phyloP scores from a whole-genome alignment of 2,888 invertebrate species.

The Eristalis intricaria region DNA sequence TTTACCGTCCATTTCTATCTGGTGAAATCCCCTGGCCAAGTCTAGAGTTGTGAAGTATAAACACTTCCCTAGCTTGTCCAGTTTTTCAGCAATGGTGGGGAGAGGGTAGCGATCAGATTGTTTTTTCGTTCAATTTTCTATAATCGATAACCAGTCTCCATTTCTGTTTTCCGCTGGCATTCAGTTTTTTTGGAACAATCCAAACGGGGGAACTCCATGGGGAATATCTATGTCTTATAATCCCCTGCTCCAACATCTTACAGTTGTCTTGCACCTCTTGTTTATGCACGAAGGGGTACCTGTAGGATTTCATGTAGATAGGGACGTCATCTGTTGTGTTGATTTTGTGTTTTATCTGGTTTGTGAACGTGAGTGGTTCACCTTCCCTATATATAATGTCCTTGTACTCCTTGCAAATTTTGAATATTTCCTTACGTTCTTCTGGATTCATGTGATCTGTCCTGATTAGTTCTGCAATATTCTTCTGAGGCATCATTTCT shows the following conservation, averaged over 20 bases:
- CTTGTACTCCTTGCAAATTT: constrained; percentile 17
- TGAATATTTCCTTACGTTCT: not conserved
- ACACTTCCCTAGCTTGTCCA: no score
- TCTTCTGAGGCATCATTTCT: no score
- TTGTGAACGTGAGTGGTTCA: not conserved
- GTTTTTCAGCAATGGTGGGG: not conserved
- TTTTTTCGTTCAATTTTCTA: constrained; percentile 4
- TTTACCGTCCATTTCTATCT: not conserved
- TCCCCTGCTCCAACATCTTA: not conserved
- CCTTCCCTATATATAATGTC: constrained; percentile 7
- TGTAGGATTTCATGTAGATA: not conserved
- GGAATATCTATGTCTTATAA: not conserved
- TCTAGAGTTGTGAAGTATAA: no score
- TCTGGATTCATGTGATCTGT: constrained; percentile 11
- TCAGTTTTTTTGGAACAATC: no score
- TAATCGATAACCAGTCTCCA: not conserved
- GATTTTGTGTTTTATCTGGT: not conserved
- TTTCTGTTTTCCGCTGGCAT: no score
- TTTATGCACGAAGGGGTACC: not conserved
- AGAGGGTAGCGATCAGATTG: not conserved
- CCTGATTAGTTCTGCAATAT: constrained; percentile 4
- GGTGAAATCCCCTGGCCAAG: not conserved
- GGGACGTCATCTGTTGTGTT: not conserved
- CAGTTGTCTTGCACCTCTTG: not conserved
- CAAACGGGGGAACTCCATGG: not conserved